Conservation (phyloP, 2,113 vertebrate species). For the Eurystomus gularis region DNA sequence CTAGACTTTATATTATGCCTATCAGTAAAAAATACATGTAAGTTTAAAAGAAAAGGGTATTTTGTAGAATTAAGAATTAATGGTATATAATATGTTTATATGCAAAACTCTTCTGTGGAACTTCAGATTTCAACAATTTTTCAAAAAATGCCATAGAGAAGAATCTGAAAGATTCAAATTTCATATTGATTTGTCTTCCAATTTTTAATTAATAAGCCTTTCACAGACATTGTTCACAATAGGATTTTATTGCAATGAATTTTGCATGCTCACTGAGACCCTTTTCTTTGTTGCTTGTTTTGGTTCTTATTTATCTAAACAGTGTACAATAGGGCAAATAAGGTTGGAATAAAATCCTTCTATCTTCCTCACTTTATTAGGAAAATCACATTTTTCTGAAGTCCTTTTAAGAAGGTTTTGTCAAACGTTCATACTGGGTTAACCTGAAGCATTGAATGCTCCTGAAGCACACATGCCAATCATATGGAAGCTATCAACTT, state of each 20-base stretch:
- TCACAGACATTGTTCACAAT: neutral
- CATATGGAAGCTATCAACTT: neutral
- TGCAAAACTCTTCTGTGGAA: neutral
- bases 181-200: neutral
- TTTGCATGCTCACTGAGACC: neutral
- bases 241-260: neutral
- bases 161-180: neutral
- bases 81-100: neutral
- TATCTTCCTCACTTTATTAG: neutral
- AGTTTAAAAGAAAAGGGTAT: neutral
- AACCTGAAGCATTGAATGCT: neutral
- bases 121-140: neutral
- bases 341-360: neutral
- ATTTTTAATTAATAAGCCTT: neutral
- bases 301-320: neutral
- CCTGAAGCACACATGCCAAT: neutral
- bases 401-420: neutral
- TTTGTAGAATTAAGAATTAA: neutral
- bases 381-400: neutral
- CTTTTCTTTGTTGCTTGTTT: neutral
- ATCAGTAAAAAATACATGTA: neutral
- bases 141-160: neutral
- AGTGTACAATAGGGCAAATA: neutral
- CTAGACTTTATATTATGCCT: neutral
- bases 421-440: neutral